Evolutionary conservation across 1,140 invertebrate genomes (phyloP), one percentile per base, ranked within the genome.

Genomic region (Diuraphis noxia): DNA sequence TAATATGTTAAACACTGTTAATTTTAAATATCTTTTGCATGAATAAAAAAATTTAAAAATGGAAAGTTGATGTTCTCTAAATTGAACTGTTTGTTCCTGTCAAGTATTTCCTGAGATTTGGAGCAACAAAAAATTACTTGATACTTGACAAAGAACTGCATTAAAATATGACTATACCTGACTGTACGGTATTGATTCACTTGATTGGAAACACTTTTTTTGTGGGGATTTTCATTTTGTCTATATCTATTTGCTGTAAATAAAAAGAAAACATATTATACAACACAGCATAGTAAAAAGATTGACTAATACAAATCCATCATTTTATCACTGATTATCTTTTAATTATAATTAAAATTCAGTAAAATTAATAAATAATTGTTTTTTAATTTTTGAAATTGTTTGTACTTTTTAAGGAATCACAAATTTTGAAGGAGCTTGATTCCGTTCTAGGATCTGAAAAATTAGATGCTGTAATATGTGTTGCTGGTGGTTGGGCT

Each of bases 401-500:
- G 86, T 84, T 0, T 40, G 2, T 89, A 25, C 91, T 86, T 63
- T 92, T 92, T 81, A 41, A 96, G 95, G 96, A 97, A 94, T 92
- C 94, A 38, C 93, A 94, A 81, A 96, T 97, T 56, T 93, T 97
- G 5, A 93, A 94, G 81, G 95, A 96, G 93, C 94, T 97, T 4
- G 94, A 94, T 34, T 93, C 94, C 86, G 94, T 95, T 36, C 93
- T 97, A 43, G 95, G 95, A 93, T 96, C 95, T 86, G 94, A 97
- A 56, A 98, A 99, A 95, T 93, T 99, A 41, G 99, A 99, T 95
- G 99, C 98, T 49, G 96, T 99, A 84, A 97, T 99, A 93, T 99
- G 99, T 95, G 99, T 99, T 34, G 99, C 99, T 92, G 99, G 99
- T 91, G 99, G 99, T 79, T 99, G 99, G 99, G 98, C 98, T 85